Conservation (phyloP, 2,797 vertebrate species). For the Syncerus caffer region DNA sequence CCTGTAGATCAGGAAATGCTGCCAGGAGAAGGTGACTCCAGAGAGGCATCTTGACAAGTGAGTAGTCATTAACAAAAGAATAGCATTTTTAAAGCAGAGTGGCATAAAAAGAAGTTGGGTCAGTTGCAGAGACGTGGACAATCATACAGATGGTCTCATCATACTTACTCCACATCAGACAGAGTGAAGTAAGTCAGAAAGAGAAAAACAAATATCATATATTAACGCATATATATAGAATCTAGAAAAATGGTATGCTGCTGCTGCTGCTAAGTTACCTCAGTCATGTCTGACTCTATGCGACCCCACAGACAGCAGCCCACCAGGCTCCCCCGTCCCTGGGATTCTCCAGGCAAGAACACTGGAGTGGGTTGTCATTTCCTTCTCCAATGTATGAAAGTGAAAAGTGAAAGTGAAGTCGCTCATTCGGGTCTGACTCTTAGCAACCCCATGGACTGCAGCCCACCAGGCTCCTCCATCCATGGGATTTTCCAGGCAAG, state of each 20-base stretch:
- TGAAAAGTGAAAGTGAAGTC: no score
- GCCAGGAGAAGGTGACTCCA: neutral
- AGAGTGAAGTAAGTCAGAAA: neutral
- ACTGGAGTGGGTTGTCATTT: no score
- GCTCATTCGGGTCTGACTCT: no score
- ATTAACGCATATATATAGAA: neutral
- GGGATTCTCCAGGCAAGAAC: no score
- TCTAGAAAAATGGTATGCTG: neutral
- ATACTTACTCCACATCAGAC: neutral
- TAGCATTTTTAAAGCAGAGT: neutral
- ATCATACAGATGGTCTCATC: no score
- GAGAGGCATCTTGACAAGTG: neutral
- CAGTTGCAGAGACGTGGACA: neutral
- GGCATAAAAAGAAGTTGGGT: neutral
- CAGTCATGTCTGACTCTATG: no score
- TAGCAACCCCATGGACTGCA: no score
- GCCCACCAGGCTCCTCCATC: no score
- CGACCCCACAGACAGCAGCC: accelerated
- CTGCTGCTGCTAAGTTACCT: no score
- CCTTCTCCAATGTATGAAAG: no score
- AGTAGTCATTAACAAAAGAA: neutral
- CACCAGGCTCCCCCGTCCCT: no score
- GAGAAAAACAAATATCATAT: neutral
- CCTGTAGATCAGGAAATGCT: neutral
- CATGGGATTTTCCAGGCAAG: no score